Evolutionary conservation across 35 echinoderm and acorn worm genomes (phyloP), one percentile per base, ranked within the genome.

Genomic region (Apostichopus parvimensis): DNA sequence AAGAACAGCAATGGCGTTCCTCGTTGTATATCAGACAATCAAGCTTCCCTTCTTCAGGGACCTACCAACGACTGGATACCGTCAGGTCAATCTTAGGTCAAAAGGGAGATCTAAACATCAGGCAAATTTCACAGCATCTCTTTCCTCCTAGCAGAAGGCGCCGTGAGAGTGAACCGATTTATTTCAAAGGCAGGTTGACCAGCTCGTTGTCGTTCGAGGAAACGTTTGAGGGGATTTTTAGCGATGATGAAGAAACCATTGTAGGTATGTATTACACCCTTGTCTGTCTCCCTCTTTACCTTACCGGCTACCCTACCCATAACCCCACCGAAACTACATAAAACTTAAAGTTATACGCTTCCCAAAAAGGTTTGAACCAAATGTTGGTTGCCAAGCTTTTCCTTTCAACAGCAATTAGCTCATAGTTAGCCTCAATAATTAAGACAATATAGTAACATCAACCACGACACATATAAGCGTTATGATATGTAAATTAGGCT

Each of bases 141-240:
- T 58, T 58, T 11, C 81, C 81, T 20, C 81, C 81, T 22, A 6
- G 17, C 55, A 84, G 52, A 58, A 84, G 55, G 23, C 81, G 81
- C 58, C 81, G 53, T 58, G 81, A 84, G 81, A 84, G 81, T 59
- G 81, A 84, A 24, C 81, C 81, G 12, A 20, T 59, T 1, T 84
- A 58, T 15, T 20, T 57, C 53, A 1, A 53, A 14, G 8, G 14
- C 25, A 80, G 25, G 12, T 80, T 55, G 12, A 53, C 23, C 53
- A 59, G 81, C 54, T 84, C 81, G 1, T 58, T 58, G 5, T 84
- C 81, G 9, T 84, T 84, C 6, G 81, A 84, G 20, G 24, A 60
- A 58, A 23, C 54, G 5, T 84, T 84, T 25, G 79, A 82, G 17
- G 79, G 79, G 18, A 52, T 82, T 1, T 84, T 84, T 58, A 84